Evolutionary conservation across 2,888 invertebrate genomes (phyloP).

Genomic region (Brassicogethes aeneus): DNA sequence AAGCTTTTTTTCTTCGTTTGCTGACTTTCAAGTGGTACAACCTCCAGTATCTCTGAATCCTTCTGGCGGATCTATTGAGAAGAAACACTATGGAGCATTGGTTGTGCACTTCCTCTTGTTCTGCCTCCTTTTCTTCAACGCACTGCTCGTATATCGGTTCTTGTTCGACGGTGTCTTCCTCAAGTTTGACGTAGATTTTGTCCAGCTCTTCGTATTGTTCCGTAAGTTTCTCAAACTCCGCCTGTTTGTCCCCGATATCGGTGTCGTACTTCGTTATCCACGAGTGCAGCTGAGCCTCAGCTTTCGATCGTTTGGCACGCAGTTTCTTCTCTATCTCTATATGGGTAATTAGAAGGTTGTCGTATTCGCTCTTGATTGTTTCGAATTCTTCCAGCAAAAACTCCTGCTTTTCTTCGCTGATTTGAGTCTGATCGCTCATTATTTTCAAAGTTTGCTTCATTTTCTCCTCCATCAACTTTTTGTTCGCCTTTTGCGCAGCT

Average conservation of each 20-base stretch:
- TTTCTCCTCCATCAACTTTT: slow-evolving; percentile 8
- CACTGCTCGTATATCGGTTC: neutral
- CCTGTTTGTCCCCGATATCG: slow-evolving; percentile 49
- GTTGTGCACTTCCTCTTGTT: neutral
- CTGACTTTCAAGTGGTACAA: neutral
- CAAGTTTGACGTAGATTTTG: slow-evolving; percentile 19
- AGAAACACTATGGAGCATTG: neutral
- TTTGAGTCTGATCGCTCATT: slow-evolving; percentile 43
- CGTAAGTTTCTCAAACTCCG: slow-evolving; percentile 43
- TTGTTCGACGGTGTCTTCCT: neutral
- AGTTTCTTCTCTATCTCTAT: slow-evolving; percentile 45
- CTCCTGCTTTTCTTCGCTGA: slow-evolving; percentile 40
- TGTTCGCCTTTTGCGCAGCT: slow-evolving; percentile 4
- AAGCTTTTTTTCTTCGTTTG: neutral
- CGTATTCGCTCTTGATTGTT: neutral
- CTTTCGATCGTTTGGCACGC: slow-evolving; percentile 46
- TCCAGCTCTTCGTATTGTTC: too few species aligned
- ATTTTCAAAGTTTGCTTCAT: neutral
- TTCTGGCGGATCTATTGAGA: neutral
- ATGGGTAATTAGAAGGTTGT: slow-evolving; percentile 36
- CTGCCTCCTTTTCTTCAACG: neutral
- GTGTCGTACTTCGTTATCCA: slow-evolving; percentile 50
- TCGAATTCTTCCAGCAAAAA: slow-evolving; percentile 33
- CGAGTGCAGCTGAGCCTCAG: slow-evolving; percentile 46
- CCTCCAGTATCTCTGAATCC: slow-evolving; percentile 1